Evolutionary conservation across 2,113 vertebrate genomes (phyloP).

Genomic region (Heteronetta atricapilla): DNA sequence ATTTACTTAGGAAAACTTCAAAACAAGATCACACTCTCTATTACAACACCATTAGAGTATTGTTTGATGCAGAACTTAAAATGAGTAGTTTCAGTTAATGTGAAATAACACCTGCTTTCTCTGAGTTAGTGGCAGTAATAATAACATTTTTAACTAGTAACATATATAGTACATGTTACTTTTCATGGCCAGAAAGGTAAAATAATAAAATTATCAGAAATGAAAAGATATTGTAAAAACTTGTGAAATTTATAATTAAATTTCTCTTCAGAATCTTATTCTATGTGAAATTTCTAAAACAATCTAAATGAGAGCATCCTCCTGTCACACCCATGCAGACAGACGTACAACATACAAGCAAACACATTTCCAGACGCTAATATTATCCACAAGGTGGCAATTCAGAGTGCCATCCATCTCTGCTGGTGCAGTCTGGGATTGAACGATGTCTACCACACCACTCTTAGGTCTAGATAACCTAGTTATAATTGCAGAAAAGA

Average conservation of each 20-base stretch:
- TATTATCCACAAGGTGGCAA: background rate
- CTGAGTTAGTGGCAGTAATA: background rate
- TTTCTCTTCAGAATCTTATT: background rate
- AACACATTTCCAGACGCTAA: background rate
- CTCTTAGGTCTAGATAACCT: background rate
- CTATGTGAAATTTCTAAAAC: background rate
- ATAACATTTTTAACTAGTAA: background rate
- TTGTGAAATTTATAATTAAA: background rate
- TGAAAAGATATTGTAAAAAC: background rate
- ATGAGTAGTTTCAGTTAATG: background rate
- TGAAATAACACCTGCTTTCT: background rate
- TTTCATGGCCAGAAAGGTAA: background rate
- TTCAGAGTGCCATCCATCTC: background rate
- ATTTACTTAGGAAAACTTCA: constrained; percentile 40
- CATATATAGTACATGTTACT: background rate
- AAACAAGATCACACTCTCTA: background rate
- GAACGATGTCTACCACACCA: background rate
- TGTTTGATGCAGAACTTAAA: background rate
- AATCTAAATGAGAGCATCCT: background rate
- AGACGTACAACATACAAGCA: background rate
- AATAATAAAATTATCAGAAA: background rate
- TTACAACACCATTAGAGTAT: background rate
- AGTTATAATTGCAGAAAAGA: background rate
- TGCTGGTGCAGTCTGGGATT: background rate
- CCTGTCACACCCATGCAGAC: background rate